These are phyloP conservation scores for Ivindomyrus marchei DNA, from an alignment of 2,113 vertebrate genomes.

Conservation along the genomic window DNA sequence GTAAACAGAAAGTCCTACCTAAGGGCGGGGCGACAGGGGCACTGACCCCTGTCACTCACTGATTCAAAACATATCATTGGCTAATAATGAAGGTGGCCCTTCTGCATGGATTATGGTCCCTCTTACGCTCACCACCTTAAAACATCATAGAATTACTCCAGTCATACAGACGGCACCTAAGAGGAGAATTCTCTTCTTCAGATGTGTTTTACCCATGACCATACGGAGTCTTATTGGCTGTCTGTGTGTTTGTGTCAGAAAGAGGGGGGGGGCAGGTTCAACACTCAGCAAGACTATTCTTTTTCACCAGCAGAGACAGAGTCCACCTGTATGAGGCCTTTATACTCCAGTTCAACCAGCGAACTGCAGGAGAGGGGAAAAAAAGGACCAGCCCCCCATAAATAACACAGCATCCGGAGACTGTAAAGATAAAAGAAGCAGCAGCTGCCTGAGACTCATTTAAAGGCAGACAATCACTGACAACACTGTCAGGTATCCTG, in stretches of 20 bases:
- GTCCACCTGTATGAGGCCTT: background rate
- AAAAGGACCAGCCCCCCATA: background rate
- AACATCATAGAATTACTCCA: background rate
- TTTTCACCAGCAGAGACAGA: background rate
- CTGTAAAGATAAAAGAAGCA: background rate
- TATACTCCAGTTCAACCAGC: background rate
- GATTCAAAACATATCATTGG: background rate
- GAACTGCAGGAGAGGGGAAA: background rate
- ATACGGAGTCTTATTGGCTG: background rate
- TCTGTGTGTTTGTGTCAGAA: background rate
- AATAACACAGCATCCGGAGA: background rate
- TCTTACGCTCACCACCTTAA: background rate
- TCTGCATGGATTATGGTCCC: background rate
- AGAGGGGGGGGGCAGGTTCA: background rate
- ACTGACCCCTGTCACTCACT: background rate
- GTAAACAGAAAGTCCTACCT: background rate
- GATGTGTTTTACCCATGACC: background rate
- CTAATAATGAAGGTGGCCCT: background rate
- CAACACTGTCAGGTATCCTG: background rate
- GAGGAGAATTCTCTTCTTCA: background rate
- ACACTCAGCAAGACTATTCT: background rate
- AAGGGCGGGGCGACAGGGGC: background rate
- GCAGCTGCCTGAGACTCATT: constrained; percentile 4
- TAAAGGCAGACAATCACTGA: constrained; percentile 8
- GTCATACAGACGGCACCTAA: background rate